Evolutionary conservation across 2,888 invertebrate genomes (phyloP).

Genomic region (Protonemura montana): DNA sequence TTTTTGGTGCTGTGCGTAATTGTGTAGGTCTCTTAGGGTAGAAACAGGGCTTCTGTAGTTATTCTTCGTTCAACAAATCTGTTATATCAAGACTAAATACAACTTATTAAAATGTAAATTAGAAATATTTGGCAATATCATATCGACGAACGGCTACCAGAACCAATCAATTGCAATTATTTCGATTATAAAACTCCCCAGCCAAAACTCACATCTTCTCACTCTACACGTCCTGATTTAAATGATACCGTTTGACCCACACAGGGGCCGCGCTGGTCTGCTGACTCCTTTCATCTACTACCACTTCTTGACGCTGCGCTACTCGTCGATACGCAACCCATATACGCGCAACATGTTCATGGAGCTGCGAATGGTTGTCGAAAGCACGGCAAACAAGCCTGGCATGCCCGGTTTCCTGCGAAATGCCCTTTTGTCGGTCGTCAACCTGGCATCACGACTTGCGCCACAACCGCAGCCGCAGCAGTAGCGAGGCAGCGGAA

Average conservation of each 20-base stretch:
- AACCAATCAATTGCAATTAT: too few relatives aligned
- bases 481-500: not conserved
- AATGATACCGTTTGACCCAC: not conserved
- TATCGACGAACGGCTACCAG: too few relatives aligned
- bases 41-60: too few relatives aligned
- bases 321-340: constrained; percentile 94
- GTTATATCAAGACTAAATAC: too few relatives aligned
- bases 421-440: constrained; percentile 66
- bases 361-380: constrained; percentile 79
- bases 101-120: too few relatives aligned
- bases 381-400: constrained; percentile 72
- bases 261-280: constrained; percentile 88
- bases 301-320: constrained; percentile 91
- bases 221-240: not conserved
- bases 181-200: too few relatives aligned
- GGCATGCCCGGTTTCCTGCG: constrained; percentile 73
- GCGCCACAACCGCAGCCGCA: constrained; percentile 68
- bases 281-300: constrained; percentile 96
- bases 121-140: too few relatives aligned
- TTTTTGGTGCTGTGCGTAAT: too few relatives aligned
- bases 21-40: too few relatives aligned
- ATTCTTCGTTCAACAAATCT: too few relatives aligned
- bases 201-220: too few relatives aligned
- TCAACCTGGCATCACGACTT: constrained; percentile 77
- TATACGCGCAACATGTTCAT: constrained; percentile 93